Evolutionary conservation across 2,113 vertebrate genomes (phyloP).

Genomic region (Myrmophylax atrothorax): DNA sequence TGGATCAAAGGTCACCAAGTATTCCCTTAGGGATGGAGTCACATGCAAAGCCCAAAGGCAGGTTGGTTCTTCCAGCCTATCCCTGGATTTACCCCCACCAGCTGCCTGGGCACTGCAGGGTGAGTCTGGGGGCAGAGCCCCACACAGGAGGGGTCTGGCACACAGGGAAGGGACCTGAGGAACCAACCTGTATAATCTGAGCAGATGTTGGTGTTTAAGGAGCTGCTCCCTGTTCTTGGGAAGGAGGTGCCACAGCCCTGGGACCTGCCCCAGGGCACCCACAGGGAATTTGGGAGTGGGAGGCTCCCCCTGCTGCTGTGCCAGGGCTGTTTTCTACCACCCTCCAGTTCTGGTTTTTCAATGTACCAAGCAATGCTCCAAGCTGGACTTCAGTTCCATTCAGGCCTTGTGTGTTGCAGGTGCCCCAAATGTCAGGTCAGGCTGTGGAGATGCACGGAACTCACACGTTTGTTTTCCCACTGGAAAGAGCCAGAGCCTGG

Average conservation of each 20-base stretch:
- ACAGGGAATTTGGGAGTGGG: background rate
- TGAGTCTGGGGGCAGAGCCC: background rate
- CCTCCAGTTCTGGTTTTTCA: background rate
- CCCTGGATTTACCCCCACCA: background rate
- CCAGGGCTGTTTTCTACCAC: background rate
- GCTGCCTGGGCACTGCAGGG: background rate
- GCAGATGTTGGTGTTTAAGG: background rate
- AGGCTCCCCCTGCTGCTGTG: background rate
- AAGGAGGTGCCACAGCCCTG: background rate
- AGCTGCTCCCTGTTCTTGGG: background rate
- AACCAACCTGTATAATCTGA: background rate
- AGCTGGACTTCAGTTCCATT: background rate
- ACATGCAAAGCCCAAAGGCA: accelerated
- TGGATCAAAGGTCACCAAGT: background rate
- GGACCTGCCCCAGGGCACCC: background rate
- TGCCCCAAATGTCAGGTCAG: background rate
- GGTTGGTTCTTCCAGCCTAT: accelerated
- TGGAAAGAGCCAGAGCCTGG: background rate
- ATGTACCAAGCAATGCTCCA: background rate
- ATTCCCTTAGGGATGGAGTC: background rate
- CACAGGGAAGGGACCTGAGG: background rate
- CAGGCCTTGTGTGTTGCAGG: accelerated
- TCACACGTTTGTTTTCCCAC: background rate
- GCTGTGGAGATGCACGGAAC: background rate
- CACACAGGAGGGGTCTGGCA: background rate